Percentiles rank a stretch among this genome's conserved stretches.
phyloP scores from a whole-genome alignment of 2,888 invertebrate genomes.

The Sympetrum striolatum region DNA sequence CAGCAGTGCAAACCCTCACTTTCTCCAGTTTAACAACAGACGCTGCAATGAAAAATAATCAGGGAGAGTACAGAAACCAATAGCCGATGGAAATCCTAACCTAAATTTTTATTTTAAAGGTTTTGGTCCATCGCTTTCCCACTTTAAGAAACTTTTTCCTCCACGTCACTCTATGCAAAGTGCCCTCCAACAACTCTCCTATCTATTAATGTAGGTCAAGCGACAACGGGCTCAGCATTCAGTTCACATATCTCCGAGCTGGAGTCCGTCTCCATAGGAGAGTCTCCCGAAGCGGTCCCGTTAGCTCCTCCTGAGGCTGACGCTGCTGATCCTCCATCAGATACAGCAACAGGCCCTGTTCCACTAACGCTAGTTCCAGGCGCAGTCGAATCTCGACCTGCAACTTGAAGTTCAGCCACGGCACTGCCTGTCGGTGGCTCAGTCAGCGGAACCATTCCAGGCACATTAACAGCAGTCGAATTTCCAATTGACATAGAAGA shows the following conservation, averaged over 20 bases:
- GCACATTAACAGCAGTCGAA: conserved; percentile 25
- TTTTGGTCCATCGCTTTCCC: conserved; percentile 29
- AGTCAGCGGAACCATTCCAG: conserved; percentile 27
- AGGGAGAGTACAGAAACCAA: conserved; percentile 37
- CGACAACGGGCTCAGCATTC: conserved; percentile 50
- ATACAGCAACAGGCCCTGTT: conserved; percentile 1
- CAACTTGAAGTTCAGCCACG: conserved; percentile 31
- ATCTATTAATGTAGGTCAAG: conserved; percentile 47
- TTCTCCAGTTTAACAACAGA: conserved; percentile 21
- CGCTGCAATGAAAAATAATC: conserved; percentile 31
- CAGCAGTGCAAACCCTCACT: conserved; percentile 26
- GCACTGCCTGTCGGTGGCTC: conserved; percentile 13
- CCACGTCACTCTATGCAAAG: conserved; percentile 27
- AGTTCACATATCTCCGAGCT: conserved; percentile 47
- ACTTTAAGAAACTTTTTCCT: conserved; percentile 7
- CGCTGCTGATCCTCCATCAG: conserved; percentile 4
- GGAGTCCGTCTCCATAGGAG: conserved; percentile 42
- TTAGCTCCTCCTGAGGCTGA: conserved; percentile 25
- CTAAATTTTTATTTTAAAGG: conserved; percentile 11
- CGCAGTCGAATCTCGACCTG: conserved; percentile 34
- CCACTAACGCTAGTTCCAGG: conserved; percentile 31
- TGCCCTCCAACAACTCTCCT: conserved; percentile 37
- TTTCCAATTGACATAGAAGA: conserved; percentile 33
- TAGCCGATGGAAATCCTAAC: conserved; percentile 28
- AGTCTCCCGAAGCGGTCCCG: conserved; percentile 44